Conservation (phyloP, 2,797 vertebrate genomes). For the Pteropus rufus region DNA sequence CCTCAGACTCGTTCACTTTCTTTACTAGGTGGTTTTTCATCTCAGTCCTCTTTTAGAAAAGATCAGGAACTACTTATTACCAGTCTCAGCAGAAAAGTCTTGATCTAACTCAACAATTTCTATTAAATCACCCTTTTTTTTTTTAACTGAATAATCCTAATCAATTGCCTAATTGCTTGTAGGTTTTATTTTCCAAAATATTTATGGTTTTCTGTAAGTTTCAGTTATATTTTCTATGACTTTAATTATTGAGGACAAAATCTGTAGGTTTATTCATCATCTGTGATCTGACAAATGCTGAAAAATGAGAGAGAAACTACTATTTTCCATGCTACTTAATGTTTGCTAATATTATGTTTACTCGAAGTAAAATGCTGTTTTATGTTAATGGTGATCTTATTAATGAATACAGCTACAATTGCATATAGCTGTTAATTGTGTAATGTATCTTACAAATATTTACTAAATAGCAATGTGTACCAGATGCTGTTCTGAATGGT, state of each 20-base stretch:
- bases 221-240: not conserved
- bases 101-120: not conserved
- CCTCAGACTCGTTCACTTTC: constrained; percentile 24
- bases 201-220: not conserved
- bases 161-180: not conserved
- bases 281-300: not conserved
- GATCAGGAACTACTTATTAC: not conserved
- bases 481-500: not conserved
- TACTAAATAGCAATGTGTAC: not conserved
- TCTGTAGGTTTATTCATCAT: not conserved
- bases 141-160: not conserved
- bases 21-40: constrained; percentile 44
- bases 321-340: not conserved
- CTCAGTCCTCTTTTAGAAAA: not conserved
- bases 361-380: constrained; percentile 2
- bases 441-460: constrained; percentile 8
- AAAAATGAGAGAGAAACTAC: constrained; percentile 19
- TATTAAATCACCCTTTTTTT: not conserved
- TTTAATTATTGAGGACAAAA: not conserved
- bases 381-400: not conserved
- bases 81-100: constrained; percentile 21
- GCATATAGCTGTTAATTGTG: not conserved
- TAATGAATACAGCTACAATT: not conserved
- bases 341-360: not conserved
- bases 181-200: constrained; percentile 2